Base-by-base conservation (phyloP, 23 tunicate species). In the Styela clava region DNA sequence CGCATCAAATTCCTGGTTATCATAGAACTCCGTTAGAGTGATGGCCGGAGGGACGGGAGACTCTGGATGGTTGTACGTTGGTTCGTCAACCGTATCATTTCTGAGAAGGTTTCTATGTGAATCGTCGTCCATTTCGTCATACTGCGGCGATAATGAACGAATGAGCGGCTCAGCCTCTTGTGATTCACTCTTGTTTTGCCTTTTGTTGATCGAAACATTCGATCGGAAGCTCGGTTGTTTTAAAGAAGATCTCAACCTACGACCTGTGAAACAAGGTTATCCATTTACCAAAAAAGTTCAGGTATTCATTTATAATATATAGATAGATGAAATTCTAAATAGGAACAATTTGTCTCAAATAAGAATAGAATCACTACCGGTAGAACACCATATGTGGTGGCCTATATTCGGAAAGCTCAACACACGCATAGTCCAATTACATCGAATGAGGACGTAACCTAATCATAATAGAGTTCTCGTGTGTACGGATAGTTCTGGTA, bases 1-100 rank as follows among this genome's bases (percentile, higher is more conserved):
- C 56, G 56, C 56, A 44, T 44, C 71, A 67, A 25, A 67, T 67
- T 67, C 71, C 22, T 67, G 32, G 22, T 27, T 67, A 29, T 67
- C 71, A 67, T 67, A 22, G 22, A 67, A 67, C 22, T 67, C 71
- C 23, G 31, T 29, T 24, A 67, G 22, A 12, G 23, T 22, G 23
- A 67, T 29, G 16, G 71, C 21, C 16, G 71, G 71, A 25, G 71
- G 31, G 16, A 29, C 32, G 23, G 32, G 31, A 27, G 2, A 25
- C 23, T 27, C 32, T 18, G 71, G 16, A 29, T 27, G 1, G 0
- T 27, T 22, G 23, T 67, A 67, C 16, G 31, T 29, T 27, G 71
- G 23, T 67, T 67, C 71, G 21, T 67, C 71, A 67, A 18, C 19
- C 0, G 31, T 67, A 22, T 67, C 31, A 18, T 22, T 67, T 44